Evolutionary conservation across 2,113 vertebrate species (phyloP).

Genomic region (Ailurus styani): DNA sequence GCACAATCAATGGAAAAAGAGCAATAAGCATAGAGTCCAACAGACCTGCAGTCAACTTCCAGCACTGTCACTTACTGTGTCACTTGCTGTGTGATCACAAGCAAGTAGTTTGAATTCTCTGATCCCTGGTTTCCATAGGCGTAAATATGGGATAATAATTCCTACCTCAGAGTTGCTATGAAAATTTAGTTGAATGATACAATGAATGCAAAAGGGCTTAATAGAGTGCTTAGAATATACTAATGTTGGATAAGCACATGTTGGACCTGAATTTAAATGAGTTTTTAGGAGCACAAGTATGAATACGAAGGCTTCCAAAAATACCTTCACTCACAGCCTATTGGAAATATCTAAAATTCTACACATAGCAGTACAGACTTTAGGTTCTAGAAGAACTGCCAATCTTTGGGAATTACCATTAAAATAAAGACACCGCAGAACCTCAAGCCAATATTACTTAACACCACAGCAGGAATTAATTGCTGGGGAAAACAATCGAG

Average conservation of each 20-base stretch:
- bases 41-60: background rate
- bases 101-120: background rate
- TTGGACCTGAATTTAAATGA: conserved; percentile 51
- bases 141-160: conserved; percentile 33
- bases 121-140: background rate
- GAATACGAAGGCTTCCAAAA: conserved; percentile 44
- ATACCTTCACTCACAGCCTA: background rate
- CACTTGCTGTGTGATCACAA: background rate
- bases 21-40: background rate
- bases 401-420: background rate
- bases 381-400: background rate
- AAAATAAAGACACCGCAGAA: conserved; percentile 26
- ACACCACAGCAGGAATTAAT: background rate
- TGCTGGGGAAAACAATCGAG: background rate
- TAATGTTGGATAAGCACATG: background rate
- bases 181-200: conserved; percentile 19
- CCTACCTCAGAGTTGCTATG: background rate
- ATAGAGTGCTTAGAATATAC: conserved; percentile 46
- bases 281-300: conserved; percentile 37
- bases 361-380: background rate
- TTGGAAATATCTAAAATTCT: background rate
- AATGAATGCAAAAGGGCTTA: conserved; percentile 26
- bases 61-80: background rate
- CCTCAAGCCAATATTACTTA: background rate
- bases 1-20: background rate